Evolutionary conservation across 2,797 vertebrate species (phyloP).

Genomic region (Enteromius trimaculatus): DNA sequence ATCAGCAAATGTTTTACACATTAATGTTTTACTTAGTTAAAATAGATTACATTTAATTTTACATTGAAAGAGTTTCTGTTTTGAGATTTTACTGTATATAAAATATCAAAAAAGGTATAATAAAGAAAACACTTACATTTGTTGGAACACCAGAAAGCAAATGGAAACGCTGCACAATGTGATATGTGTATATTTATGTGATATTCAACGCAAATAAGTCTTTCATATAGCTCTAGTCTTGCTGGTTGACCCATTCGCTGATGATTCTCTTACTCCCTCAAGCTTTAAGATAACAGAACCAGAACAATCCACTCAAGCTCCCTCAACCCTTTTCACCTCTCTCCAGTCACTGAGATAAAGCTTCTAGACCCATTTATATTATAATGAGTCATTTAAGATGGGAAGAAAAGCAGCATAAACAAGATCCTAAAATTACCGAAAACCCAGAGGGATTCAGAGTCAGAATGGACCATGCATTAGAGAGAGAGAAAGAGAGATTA

Average conservation of each 20-base stretch:
- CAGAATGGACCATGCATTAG: slow-evolving; percentile 15
- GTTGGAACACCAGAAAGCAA: not conserved
- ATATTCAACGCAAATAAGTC: not conserved
- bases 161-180: not conserved
- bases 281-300: slow-evolving; percentile 16
- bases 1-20: not conserved
- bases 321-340: slow-evolving; percentile 52
- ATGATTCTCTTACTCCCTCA: not conserved
- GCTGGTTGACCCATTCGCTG: not conserved
- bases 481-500: not conserved
- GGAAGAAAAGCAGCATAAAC: slow-evolving; percentile 33
- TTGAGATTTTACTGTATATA: not conserved
- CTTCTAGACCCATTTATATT: slow-evolving; percentile 52
- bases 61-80: not conserved
- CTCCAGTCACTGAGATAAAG: slow-evolving; percentile 44
- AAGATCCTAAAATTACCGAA: slow-evolving; percentile 27
- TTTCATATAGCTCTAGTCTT: not conserved
- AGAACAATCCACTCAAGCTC: slow-evolving; percentile 30
- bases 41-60: not conserved
- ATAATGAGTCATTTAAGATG: slow-evolving; percentile 56
- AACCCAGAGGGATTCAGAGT: slow-evolving; percentile 37
- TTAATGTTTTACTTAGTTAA: not conserved
- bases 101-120: not conserved
- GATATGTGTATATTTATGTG: not conserved
- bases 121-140: slow-evolving; percentile 27